Conservation (phyloP, 2,797 vertebrate species). For the Mus spretus region DNA sequence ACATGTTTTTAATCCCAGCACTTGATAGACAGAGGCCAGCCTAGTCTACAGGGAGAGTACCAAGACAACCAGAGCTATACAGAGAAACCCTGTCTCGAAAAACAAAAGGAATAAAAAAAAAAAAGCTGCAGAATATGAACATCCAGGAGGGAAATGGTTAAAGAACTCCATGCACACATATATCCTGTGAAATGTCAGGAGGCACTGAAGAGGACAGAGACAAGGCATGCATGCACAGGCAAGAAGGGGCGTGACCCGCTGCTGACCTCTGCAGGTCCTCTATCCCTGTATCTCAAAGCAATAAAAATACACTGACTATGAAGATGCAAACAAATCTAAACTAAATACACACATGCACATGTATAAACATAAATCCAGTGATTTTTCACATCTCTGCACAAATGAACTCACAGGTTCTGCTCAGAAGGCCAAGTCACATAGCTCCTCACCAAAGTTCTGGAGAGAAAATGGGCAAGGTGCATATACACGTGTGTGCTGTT, state of each 20-base stretch:
- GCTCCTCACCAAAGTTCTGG: not conserved
- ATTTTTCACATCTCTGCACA: not conserved
- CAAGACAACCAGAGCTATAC: not conserved
- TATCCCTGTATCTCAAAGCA: not conserved
- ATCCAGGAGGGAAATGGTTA: not conserved
- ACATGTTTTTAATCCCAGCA: not conserved
- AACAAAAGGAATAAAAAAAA: not conserved
- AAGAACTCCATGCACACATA: not conserved
- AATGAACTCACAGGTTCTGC: not conserved
- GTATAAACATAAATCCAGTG: constrained; percentile 37
- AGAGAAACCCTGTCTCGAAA: not conserved
- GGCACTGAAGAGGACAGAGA: not conserved
- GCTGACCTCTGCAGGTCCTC: not conserved
- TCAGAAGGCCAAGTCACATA: not conserved
- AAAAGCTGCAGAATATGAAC: not conserved
- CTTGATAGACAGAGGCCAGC: not conserved
- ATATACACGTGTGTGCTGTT: not conserved
- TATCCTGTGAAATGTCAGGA: not conserved
- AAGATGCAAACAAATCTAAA: not conserved
- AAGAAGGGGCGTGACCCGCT: not conserved
- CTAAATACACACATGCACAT: not conserved
- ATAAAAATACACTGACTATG: not conserved
- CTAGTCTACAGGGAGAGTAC: not conserved
- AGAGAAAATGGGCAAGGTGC: not conserved
- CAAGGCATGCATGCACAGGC: not conserved